Conservation (phyloP, 2,113 vertebrate species). For the Atlantisia rogersi region DNA sequence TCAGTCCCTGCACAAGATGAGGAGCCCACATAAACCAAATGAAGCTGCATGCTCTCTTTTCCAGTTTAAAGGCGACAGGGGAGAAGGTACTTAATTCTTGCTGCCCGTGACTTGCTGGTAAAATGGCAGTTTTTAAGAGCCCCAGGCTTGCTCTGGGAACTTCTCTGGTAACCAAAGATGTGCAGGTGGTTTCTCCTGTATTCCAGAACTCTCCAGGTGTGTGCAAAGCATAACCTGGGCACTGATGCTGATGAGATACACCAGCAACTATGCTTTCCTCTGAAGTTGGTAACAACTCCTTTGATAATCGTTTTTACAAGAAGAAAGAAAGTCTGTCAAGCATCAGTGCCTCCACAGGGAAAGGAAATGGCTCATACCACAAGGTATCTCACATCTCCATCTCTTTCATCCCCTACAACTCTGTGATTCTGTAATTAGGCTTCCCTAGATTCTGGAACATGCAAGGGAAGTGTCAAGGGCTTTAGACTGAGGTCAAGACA, state of each 20-base stretch:
- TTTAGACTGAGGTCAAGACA: neutral
- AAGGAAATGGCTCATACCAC: conserved; percentile 3
- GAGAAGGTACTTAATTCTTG: neutral
- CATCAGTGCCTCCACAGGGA: conserved; percentile 16
- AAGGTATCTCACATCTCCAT: conserved; percentile 21
- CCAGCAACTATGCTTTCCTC: conserved; percentile 30
- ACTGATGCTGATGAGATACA: neutral
- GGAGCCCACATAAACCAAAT: neutral
- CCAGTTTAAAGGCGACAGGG: neutral
- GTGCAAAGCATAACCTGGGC: neutral
- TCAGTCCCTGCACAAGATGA: neutral
- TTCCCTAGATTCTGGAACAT: neutral
- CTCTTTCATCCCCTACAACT: conserved; percentile 34
- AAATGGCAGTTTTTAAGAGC: conserved; percentile 2
- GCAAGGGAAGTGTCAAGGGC: neutral
- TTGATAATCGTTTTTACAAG: neutral
- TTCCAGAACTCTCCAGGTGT: conserved; percentile 39
- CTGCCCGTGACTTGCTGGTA: neutral
- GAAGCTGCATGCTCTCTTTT: neutral
- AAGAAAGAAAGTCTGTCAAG: conserved; percentile 2
- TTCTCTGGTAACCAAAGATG: neutral
- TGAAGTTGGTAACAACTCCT: conserved; percentile 30
- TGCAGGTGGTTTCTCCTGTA: conserved; percentile 21
- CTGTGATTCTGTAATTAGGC: neutral
- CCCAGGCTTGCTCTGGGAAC: neutral